Percentiles rank a stretch among this genome's conserved stretches.
These are phyloP conservation scores for Catocala nupta DNA, from an alignment of 2,888 invertebrate genomes.

Conservation along the genomic window DNA sequence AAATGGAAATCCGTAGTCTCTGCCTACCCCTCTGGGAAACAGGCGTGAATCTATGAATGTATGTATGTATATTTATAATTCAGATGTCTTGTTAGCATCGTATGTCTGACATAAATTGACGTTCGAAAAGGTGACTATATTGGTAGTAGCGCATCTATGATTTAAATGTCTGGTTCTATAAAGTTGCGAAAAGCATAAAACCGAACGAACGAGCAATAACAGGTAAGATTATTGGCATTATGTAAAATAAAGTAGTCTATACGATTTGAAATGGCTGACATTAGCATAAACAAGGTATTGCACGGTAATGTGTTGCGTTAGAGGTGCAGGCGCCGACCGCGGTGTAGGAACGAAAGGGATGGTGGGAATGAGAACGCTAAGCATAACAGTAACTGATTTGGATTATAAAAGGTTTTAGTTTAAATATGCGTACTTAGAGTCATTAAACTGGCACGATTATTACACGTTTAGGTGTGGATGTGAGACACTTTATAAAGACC, in stretches of 20 bases:
- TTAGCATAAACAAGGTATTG: conserved; percentile 42
- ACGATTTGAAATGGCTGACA: conserved; percentile 40
- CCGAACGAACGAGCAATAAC: neutral
- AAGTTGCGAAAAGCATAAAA: neutral
- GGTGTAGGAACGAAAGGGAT: conserved; percentile 40
- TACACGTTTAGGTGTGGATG: too few relatives aligned
- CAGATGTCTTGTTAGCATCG: too few relatives aligned
- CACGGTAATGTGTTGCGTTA: conserved; percentile 5
- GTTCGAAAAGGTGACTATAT: too few relatives aligned
- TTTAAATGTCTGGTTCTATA: neutral
- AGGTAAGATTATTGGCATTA: neutral
- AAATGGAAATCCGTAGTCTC: too few relatives aligned
- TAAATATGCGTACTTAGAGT: too few relatives aligned
- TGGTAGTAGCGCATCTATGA: too few relatives aligned
- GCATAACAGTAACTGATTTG: conserved; percentile 36
- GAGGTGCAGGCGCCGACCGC: conserved; percentile 44
- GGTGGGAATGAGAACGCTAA: conserved; percentile 51
- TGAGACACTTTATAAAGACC: too few relatives aligned
- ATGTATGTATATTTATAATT: too few relatives aligned
- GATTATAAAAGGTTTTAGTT: neutral
- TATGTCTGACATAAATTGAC: too few relatives aligned
- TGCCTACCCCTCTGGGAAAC: too few relatives aligned
- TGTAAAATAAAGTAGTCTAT: conserved; percentile 32
- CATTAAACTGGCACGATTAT: too few relatives aligned
- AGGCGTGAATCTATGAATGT: too few relatives aligned